Base-by-base conservation (phyloP, 2,797 vertebrate genomes). In the Cephalopachus bancanus region DNA sequence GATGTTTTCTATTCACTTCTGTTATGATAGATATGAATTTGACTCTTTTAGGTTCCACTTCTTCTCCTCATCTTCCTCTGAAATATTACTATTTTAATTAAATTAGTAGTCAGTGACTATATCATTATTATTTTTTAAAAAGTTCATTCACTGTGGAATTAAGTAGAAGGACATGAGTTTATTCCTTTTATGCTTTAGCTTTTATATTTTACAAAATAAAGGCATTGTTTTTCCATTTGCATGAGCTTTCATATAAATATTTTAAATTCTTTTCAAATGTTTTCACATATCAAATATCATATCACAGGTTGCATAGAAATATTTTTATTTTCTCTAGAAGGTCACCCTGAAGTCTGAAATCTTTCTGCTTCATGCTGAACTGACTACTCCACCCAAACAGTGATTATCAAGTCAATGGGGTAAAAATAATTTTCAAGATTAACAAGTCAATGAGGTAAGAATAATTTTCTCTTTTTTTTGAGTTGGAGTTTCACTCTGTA, bases 21-120 rank as follows among this genome's bases (percentile, higher is more conserved):
- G 17, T 55, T 60, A 55, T 51, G 2, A 60, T 55, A 62, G 8
- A 53, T 74, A 20, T 79, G 6, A 14, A 93, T 69, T 74, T 91
- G 75, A 51, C 16, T 55, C 17, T 28, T 44, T 83, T 51, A 44
- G 55, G n/a, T 3, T 51, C 24, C 10, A 81, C 24, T 59, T 92
- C 20, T 94, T 22, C 16, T 49, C 69, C 26, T 92, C 33, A 81
- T 26, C 14, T 7, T 53, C 51, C 24, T 65, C 14, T 26, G 69
- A 28, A 71, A 86, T 51, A 72, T 83, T 79, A 33, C 53, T 33
- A 33, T 74, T 84, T 97, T n/a, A 86, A 67, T 84, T 37, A 80
- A 93, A 76, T 57, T 19, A 81, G 15, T 62, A 26, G 44, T 91
- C 51, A 71, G 76, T 60, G 74, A 74, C n/a, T 65, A 17, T 26